Percentiles rank a stretch among this genome's conserved stretches.
phyloP scores from a whole-genome alignment of 2,113 vertebrate genomes.

The Hylia prasina region DNA sequence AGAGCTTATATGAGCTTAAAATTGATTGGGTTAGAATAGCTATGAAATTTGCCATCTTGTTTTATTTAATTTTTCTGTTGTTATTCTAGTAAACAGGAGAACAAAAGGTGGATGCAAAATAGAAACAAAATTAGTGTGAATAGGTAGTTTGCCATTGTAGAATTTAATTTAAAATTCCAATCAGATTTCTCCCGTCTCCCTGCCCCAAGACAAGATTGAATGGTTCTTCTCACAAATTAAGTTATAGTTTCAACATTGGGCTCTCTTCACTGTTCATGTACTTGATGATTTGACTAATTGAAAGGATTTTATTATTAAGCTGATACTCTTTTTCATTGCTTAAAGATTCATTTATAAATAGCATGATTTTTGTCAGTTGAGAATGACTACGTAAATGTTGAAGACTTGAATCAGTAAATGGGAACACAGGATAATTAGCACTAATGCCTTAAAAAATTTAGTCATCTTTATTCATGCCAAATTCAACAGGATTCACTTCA shows the following conservation, averaged over 20 bases:
- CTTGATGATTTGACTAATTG: not conserved
- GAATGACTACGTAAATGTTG: not conserved
- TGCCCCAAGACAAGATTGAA: not conserved
- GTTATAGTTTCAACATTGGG: not conserved
- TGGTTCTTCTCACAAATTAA: not conserved
- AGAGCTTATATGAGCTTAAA: not conserved
- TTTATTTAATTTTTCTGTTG: not conserved
- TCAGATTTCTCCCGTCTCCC: not conserved
- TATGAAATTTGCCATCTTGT: not conserved
- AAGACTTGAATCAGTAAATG: not conserved
- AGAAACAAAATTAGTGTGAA: not conserved
- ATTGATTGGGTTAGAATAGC: not conserved
- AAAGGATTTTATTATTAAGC: not conserved
- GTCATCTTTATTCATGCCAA: not conserved
- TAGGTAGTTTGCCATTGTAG: not conserved
- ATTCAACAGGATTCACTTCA: not conserved
- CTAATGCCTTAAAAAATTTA: not conserved
- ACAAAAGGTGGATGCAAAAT: not conserved
- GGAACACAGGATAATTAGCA: not conserved
- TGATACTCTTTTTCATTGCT: not conserved
- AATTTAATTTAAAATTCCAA: conserved; percentile 16
- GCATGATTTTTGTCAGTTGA: not conserved
- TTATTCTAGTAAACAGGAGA: not conserved
- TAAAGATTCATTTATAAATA: not conserved
- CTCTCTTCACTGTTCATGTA: not conserved